Conservation (phyloP, 2,797 vertebrate genomes). For the Rhadinocentrus ornatus region DNA sequence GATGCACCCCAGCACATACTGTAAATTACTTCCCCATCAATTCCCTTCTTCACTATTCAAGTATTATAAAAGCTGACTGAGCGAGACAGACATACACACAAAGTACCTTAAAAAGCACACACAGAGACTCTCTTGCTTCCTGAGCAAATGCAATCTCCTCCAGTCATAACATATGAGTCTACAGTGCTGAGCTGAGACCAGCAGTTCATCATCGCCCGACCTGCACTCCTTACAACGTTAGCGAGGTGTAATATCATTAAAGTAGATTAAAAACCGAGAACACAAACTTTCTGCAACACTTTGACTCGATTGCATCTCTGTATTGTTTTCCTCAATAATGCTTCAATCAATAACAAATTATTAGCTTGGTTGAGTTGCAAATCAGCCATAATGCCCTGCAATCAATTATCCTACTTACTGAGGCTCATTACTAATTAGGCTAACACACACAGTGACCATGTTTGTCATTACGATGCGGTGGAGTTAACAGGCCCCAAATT, state of each 20-base stretch:
- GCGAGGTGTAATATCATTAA: constrained; percentile 64
- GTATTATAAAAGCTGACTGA: constrained; percentile 11
- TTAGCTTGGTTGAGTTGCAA: constrained; percentile 81
- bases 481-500: constrained; percentile 47
- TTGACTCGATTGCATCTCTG: constrained; percentile 44
- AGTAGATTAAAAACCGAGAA: constrained; percentile 64
- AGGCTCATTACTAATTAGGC: constrained; percentile 73
- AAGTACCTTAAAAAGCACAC: constrained; percentile 1
- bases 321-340: constrained; percentile 66
- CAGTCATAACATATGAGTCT: constrained; percentile 59
- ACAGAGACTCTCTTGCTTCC: constrained; percentile 27
- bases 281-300: constrained; percentile 57
- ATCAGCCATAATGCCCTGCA: constrained; percentile 73
- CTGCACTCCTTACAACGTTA: constrained; percentile 46
- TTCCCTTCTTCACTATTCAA: constrained; percentile 7
- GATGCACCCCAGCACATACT: constrained; percentile 19
- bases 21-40: constrained; percentile 19
- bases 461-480: constrained; percentile 52
- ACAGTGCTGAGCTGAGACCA: constrained; percentile 45
- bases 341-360: constrained; percentile 82
- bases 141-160: constrained; percentile 59
- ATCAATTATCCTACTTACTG: constrained; percentile 74
- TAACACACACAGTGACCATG: constrained; percentile 56
- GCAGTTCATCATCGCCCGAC: constrained; percentile 65
- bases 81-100: constrained; percentile 7